Base-by-base conservation (phyloP, 2,888 invertebrate species). In the Itoplectis maculator region DNA sequence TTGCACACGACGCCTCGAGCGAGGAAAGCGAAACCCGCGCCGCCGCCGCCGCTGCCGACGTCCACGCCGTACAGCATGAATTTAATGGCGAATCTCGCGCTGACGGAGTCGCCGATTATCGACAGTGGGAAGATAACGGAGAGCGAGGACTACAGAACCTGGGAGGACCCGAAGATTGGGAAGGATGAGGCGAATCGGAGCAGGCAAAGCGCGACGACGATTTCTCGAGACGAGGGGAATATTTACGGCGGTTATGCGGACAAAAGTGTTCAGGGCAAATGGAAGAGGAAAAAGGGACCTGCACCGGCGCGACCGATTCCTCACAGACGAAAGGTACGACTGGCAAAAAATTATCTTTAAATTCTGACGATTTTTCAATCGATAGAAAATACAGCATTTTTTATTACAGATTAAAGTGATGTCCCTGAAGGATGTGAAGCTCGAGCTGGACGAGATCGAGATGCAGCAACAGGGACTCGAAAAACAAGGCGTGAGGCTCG, bases 391-490 rank as follows among this genome's bases (percentile, higher is more conserved):
- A n/a, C n/a, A n/a, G n/a, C n/a, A 29, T 29, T 2, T 29, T 29
- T 29, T 29, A 29, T 54, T 78, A 65, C 79, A 92, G 92, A 92
- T 94, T 47, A 93, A 93, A 85, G 93, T 94, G 65, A 92, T 95
- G 89, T 94, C 95, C 0, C 92, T 94, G 81, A 93, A 93, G 79
- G 94, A 94, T 75, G 94, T 95, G 49, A 94, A 94, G 87, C 91
- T 93, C 76, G 96, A 98, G 90, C 93, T 98, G 84, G 96, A 96
- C 85, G 95, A 95, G 88, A 96, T 99, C 85, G 98, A 98, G 92
- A 95, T 96, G 66, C 97, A 98, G 91, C 97, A 98, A 90, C 96
- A 97, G 86, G 97, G 97, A 18, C 94, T 98, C 69, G 98, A 98
- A 92, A 95, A 96, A 80, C 97, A 98, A 92, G 98, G 98, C 56